Percentiles rank a stretch among this genome's conserved stretches.
These are phyloP conservation scores for Monopis laevigella DNA, from an alignment of 2,888 invertebrate genomes.

Conservation along the genomic window DNA sequence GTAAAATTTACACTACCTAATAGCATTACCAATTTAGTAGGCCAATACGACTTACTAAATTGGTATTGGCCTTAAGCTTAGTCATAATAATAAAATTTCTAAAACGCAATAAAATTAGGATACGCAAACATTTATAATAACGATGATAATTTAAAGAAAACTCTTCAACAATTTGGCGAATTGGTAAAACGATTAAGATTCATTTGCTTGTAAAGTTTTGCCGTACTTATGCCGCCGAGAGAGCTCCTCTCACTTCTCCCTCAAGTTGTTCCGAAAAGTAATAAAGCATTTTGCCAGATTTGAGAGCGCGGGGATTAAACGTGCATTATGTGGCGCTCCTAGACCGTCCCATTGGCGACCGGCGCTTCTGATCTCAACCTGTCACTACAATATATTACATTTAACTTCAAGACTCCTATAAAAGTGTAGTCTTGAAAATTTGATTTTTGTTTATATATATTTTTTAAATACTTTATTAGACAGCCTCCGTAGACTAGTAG, in stretches of 20 bases:
- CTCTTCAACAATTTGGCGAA: slow-evolving; percentile 55
- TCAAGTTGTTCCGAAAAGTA: slow-evolving; percentile 49
- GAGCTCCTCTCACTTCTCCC: slow-evolving; percentile 31
- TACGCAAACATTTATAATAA: slow-evolving; percentile 7
- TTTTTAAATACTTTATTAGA: too few species aligned
- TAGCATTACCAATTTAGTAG: too few species aligned
- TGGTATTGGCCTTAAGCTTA: too few species aligned
- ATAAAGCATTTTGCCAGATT: slow-evolving; percentile 65
- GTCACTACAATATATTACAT: too few species aligned
- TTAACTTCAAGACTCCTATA: too few species aligned
- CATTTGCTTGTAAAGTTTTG: slow-evolving; percentile 64
- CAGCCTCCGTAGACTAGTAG: too few species aligned
- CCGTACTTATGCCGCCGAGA: slow-evolving; percentile 32
- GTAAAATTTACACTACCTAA: too few species aligned
- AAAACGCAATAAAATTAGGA: too few species aligned
- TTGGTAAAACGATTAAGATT: slow-evolving; percentile 60
- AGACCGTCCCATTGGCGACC: slow-evolving; percentile 5
- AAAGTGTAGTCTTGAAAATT: too few species aligned
- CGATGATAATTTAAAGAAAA: slow-evolving; percentile 26
- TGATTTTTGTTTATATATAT: too few species aligned
- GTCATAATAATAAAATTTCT: too few species aligned
- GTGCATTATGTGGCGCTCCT: slow-evolving; percentile 40
- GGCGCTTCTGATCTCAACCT: background rate
- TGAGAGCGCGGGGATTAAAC: slow-evolving; percentile 47
- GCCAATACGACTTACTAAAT: too few species aligned